Evolutionary conservation across 53 echinoderm and acorn worm genomes (phyloP).

Genomic region (Echinarachnius parma): DNA sequence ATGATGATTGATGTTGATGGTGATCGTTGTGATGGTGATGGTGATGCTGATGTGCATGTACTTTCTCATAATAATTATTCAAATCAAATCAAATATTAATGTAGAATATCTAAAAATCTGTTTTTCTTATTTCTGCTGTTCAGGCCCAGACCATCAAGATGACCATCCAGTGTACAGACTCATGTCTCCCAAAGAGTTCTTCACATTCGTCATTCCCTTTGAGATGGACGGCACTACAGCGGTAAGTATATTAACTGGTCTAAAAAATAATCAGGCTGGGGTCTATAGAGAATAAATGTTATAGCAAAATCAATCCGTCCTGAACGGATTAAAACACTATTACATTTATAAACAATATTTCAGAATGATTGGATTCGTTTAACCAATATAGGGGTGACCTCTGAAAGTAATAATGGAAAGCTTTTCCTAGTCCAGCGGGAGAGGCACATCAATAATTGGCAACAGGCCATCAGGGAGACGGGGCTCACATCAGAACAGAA

Average conservation of each 20-base stretch:
- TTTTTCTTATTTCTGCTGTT: neutral
- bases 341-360: no score
- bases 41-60: no score
- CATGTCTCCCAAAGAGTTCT: constrained; percentile 83
- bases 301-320: no score
- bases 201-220: constrained; percentile 87
- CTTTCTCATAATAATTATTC: neutral
- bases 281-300: no score
- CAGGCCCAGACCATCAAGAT: constrained; percentile 90
- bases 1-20: no score
- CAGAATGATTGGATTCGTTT: no score
- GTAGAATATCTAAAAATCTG: neutral
- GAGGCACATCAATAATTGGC: constrained; percentile 74
- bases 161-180: constrained; percentile 61
- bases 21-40: no score
- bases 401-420: no score
- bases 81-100: neutral
- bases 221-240: constrained; percentile 85
- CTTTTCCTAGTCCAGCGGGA: constrained; percentile 61
- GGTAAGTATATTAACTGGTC: constrained; percentile 37
- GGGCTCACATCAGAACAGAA: constrained; percentile 72
- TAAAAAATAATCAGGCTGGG: no score
- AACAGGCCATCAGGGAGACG: constrained; percentile 76
- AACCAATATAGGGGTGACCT: no score
- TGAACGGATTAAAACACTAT: no score